phyloP scores from a whole-genome alignment of 2,888 invertebrate genomes.

The Leptopilina drosophilae region DNA sequence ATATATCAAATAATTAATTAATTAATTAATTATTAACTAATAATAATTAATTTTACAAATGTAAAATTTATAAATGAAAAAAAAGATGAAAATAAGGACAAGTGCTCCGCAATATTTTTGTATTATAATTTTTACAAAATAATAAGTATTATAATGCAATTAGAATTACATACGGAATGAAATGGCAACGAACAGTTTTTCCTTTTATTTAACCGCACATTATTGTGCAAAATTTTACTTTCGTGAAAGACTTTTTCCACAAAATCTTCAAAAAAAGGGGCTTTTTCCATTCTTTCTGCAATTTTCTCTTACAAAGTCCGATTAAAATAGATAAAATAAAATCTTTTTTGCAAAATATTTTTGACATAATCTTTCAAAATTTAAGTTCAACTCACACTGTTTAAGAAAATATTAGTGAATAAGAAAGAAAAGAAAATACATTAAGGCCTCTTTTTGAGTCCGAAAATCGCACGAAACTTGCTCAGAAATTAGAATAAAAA shows the following conservation, averaged over 20 bases:
- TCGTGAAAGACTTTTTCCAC: background rate
- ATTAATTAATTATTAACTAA: background rate
- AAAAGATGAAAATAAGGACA: background rate
- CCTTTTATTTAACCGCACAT: background rate
- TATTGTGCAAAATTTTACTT: background rate
- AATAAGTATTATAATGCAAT: background rate
- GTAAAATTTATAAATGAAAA: slow-evolving; percentile 1
- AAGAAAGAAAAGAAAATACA: background rate
- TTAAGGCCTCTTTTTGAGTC: slow-evolving; percentile 20
- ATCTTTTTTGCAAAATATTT: background rate
- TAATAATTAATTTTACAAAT: slow-evolving; percentile 3
- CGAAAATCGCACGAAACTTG: slow-evolving; percentile 68
- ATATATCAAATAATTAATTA: background rate
- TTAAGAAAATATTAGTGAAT: background rate
- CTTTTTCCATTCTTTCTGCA: background rate
- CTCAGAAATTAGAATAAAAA: slow-evolving; percentile 59
- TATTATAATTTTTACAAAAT: background rate
- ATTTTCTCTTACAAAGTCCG: background rate
- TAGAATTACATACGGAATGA: background rate
- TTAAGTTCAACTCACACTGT: background rate
- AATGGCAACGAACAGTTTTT: slow-evolving; percentile 19
- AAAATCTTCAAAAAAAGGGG: background rate
- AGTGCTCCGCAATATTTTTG: background rate
- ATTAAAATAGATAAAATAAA: background rate
- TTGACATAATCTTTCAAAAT: background rate